A percentile compares a stretch with the other conserved stretches of the same genome.
These are phyloP conservation scores for Trichopoda pennipes DNA, from an alignment of 2,888 invertebrate genomes.

Conservation along the genomic window DNA sequence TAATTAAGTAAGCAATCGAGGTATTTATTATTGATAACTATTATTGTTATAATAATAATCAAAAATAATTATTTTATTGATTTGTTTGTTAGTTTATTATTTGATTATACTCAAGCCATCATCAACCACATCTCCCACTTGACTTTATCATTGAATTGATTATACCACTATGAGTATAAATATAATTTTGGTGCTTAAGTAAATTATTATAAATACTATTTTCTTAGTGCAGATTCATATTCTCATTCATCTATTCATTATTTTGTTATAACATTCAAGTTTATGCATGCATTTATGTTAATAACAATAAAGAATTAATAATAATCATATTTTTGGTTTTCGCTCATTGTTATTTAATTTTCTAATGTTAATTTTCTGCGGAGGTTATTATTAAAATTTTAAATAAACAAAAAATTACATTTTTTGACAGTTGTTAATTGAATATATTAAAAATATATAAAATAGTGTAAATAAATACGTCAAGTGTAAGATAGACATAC, in stretches of 20 bases:
- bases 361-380: conserved; percentile 9
- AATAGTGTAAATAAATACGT: too few species aligned
- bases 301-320: conserved; percentile 8
- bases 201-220: conserved; percentile 33
- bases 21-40: background rate
- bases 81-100: background rate
- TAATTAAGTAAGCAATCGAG: too few species aligned
- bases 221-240: background rate
- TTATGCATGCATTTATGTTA: conserved; percentile 27
- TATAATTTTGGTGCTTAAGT: conserved; percentile 58
- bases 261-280: background rate
- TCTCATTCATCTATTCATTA: too few species aligned
- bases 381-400: conserved; percentile 16
- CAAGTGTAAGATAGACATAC: too few species aligned
- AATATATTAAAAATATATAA: background rate
- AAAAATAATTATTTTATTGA: background rate
- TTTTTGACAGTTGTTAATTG: background rate
- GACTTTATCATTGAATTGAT: background rate
- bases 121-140: conserved; percentile 24
- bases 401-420: background rate
- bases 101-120: conserved; percentile 3
- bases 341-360: conserved; percentile 7
- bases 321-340: conserved; percentile 1
- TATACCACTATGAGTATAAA: conserved; percentile 48
- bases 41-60: background rate